Percentiles rank a stretch among this genome's conserved stretches.
Evolutionary conservation across 1,140 invertebrate species (phyloP).

Genomic region (Drosophila orena): DNA sequence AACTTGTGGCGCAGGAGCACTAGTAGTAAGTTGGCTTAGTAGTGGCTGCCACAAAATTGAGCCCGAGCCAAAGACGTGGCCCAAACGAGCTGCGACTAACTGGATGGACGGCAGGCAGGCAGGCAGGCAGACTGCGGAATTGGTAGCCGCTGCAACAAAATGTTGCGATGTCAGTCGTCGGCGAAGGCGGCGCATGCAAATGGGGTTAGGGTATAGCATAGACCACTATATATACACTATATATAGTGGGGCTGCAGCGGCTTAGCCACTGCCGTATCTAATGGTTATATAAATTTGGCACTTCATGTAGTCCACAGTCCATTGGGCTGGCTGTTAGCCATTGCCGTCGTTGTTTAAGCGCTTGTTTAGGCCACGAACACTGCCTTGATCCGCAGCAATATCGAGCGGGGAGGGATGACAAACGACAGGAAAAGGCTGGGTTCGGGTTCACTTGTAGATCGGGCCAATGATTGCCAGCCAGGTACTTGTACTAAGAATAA

Average conservation of each 20-base stretch:
- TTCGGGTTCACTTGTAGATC: conserved; percentile 54
- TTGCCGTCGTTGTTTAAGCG: conserved; percentile 37
- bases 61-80: conserved; percentile 52
- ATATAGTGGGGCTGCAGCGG: background rate
- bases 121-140: conserved; percentile 62
- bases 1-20: conserved; percentile 14
- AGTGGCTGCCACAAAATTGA: conserved; percentile 39
- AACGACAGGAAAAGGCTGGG: conserved; percentile 60
- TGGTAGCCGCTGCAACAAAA: conserved; percentile 77
- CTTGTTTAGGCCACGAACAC: conserved; percentile 46
- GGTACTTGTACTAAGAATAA: conserved; percentile 31
- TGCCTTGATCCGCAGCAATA: conserved; percentile 50
- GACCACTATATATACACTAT: background rate
- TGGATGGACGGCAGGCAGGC: conserved; percentile 44
- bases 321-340: conserved; percentile 26
- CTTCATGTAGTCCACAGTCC: conserved; percentile 56
- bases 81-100: conserved; percentile 63
- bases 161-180: conserved; percentile 72
- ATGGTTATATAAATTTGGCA: conserved; percentile 76
- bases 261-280: conserved; percentile 64
- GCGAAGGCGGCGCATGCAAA: conserved; percentile 70
- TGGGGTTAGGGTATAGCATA: conserved; percentile 65
- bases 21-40: background rate
- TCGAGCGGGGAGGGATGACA: conserved; percentile 37
- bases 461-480: conserved; percentile 24